Evolutionary conservation across 1,140 invertebrate genomes (phyloP), one percentile per base, ranked within the genome.

Genomic region (Mylabris phalerata): DNA sequence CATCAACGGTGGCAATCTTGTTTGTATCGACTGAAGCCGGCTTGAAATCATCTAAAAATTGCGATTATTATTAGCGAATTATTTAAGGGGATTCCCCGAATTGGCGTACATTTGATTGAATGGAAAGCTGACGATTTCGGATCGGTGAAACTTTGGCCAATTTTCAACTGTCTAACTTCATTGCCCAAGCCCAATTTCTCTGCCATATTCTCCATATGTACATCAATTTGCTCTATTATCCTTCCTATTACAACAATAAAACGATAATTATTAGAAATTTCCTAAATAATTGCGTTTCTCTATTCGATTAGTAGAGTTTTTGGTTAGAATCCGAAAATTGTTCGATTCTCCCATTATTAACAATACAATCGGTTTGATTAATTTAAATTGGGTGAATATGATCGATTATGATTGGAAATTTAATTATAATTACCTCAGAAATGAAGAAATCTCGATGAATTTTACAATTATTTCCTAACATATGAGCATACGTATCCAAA

Each of bases 21-120:
- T 85, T 89, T 10, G 88, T 85, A 76, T 97, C 94, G 41, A 97
- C 91, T 70, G 93, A 96, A 2, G 94, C 94, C 69, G 95, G 94
- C 75, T 97, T 97, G 73, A 98, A 98, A 78, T 98, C 94, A 90
- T 93, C 92, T 95, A 75, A 50, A 84, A 82, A 62, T 64, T 46
- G 24, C 48, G 25, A 49, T 11, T 7, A 26, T 7, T 1, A 42
- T 11, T 42, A 11, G 41, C 5, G 9, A 42, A 42, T 42, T 42
- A 2, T 19, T n/a, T 19, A 19, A 1, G 19, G 9, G 4, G 3
- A 6, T 42, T 2, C 32, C 4, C 32, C 32, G 7, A 43, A 5
- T 10, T 55, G 65, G 82, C 85, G 89, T 84, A 93, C 90, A 93
- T 82, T 90, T 87, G 25, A 93, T 79, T 9, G 90, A 91, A 71